Evolutionary conservation across 1,140 invertebrate genomes (phyloP).

Genomic region (Trichonephila clavipes): DNA sequence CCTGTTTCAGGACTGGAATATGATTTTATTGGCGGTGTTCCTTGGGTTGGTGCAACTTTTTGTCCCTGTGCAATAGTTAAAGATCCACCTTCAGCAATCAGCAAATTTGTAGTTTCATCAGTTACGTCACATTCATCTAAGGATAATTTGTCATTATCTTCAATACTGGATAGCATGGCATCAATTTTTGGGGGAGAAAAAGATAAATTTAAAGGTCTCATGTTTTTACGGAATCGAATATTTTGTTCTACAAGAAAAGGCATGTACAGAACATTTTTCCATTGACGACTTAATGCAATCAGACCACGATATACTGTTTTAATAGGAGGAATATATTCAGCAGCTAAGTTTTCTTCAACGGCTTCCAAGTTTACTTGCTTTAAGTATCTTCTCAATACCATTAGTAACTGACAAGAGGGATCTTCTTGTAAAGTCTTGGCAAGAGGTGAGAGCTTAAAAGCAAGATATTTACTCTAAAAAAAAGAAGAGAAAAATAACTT

Average conservation of each 20-base stretch:
- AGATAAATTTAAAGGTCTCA: slow-evolving; percentile 90
- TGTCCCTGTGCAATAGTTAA: slow-evolving; percentile 70
- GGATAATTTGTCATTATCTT: slow-evolving; percentile 81
- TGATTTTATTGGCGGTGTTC: slow-evolving; percentile 50
- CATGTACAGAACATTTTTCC: slow-evolving; percentile 98
- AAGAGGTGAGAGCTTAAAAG: slow-evolving; percentile 88
- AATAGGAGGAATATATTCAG: slow-evolving; percentile 90
- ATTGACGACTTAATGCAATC: slow-evolving; percentile 94
- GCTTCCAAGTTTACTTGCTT: slow-evolving; percentile 87
- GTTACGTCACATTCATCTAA: slow-evolving; percentile 86
- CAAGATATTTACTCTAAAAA: slow-evolving; percentile 91
- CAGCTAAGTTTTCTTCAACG: slow-evolving; percentile 92
- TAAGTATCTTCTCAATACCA: slow-evolving; percentile 92
- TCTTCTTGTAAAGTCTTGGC: slow-evolving; percentile 96
- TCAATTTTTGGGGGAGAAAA: slow-evolving; percentile 91
- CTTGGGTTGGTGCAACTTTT: slow-evolving; percentile 19
- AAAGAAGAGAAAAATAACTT: slow-evolving; percentile 56
- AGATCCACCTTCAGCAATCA: slow-evolving; percentile 85
- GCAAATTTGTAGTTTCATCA: slow-evolving; percentile 91
- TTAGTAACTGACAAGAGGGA: slow-evolving; percentile 96
- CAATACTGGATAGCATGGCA: slow-evolving; percentile 83
- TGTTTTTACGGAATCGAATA: slow-evolving; percentile 86
- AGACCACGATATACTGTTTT: slow-evolving; percentile 95
- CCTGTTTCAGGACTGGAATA: slow-evolving; percentile 77
- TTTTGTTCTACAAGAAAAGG: slow-evolving; percentile 94